Conservation (phyloP, 2,113 vertebrate species). For the Percina caprodes region DNA sequence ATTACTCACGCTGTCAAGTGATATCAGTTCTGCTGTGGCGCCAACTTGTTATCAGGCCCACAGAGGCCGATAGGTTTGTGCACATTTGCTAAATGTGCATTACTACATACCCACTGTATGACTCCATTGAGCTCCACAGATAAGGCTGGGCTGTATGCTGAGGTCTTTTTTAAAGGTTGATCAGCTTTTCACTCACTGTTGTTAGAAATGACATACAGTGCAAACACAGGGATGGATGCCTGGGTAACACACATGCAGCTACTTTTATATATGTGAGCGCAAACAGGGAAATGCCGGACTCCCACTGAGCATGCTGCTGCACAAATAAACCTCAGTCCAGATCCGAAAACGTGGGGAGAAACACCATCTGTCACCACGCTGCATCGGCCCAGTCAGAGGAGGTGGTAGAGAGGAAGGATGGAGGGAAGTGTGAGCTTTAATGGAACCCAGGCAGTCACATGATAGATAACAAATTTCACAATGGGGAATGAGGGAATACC, state of each 20-base stretch:
- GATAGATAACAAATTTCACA: slow-evolving; percentile 77
- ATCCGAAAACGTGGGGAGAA: slow-evolving; percentile 34
- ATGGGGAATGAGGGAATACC: slow-evolving; percentile 68
- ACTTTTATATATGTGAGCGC: slow-evolving; percentile 1
- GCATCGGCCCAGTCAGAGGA: slow-evolving; percentile 26
- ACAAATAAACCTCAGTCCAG: slow-evolving; percentile 55
- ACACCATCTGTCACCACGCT: slow-evolving; percentile 53
- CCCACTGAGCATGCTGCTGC: slow-evolving; percentile 23
- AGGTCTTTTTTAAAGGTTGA: slow-evolving; percentile 12
- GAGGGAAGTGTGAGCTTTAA: slow-evolving; percentile 57
- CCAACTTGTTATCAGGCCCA: slow-evolving; percentile 66
- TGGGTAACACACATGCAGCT: background rate
- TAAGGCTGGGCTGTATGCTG: slow-evolving; percentile 23
- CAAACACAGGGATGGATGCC: slow-evolving; percentile 26
- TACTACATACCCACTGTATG: slow-evolving; percentile 66
- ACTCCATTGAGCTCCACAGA: slow-evolving; percentile 51
- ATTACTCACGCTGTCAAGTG: slow-evolving; percentile 62
- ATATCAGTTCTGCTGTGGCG: slow-evolving; percentile 59
- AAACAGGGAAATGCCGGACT: slow-evolving; percentile 25
- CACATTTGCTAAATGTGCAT: slow-evolving; percentile 65
- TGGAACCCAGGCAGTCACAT: slow-evolving; percentile 67
- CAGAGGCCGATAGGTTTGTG: slow-evolving; percentile 51
- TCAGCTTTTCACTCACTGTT: slow-evolving; percentile 12
- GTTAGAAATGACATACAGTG: background rate
- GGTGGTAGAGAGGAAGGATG: slow-evolving; percentile 12